Base-by-base conservation (phyloP, 2,888 invertebrate species). In the Hirtodrosophila histrioides region DNA sequence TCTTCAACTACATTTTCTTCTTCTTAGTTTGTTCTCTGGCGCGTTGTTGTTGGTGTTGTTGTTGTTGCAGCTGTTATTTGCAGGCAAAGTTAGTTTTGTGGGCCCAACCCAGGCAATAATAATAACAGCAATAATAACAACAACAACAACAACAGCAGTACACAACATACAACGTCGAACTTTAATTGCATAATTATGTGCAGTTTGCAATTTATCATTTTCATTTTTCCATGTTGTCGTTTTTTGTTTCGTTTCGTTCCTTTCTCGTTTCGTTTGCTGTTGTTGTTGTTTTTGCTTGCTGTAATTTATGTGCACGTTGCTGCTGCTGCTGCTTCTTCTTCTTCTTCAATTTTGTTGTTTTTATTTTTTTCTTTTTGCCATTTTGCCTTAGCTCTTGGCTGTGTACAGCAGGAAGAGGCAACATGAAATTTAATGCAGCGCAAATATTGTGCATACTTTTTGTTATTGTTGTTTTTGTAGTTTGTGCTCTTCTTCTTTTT, bases 131-230 rank as follows among this genome's bases (percentile, higher is more conserved):
- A 65, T 63, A 74, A 67, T 56, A 41, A 40, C 62, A 68, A 36
- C 41, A 66, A 24, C 48, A 66, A 44, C 56, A 67, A 53, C 50
- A 57, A 55, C 45, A 61, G 55, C 55, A 46, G 11, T 43, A 44
- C 55, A 46, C 68, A 69, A 69, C 68, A 70, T 70, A 74, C 81
- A 89, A 89, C 87, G 89, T 90, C 89, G 89, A 91, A 90, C 90
- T 90, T 91, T 91, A 91, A 91, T 91, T 91, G 91, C 91, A 91
- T 91, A 91, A 91, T 91, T 91, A 90, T 90, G 90, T 90, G 90
- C 90, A 91, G 90, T 89, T 91, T 89, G 90, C 90, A 90, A 91
- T 91, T 91, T 91, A 91, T 91, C 91, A 91, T 91, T 90, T 88
- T 72, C 75, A 74, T 80, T 88, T 87, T 88, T 89, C 88, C 88